A percentile compares a stretch with the other conserved stretches of the same genome.
phyloP scores from a whole-genome alignment of 2,113 vertebrate genomes.

The Potamarius usumacintae region DNA sequence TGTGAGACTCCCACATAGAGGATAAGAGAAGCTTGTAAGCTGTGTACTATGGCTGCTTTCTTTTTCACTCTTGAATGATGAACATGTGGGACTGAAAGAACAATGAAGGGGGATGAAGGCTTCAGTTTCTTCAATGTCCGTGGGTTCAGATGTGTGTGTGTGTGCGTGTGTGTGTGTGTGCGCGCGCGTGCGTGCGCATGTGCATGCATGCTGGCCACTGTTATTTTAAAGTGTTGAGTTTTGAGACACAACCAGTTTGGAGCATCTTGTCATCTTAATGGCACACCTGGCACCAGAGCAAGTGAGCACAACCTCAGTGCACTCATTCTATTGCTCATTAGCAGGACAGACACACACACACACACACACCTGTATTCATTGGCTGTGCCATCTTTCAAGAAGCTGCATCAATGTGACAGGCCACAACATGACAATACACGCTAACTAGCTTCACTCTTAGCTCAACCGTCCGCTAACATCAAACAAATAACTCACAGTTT shows the following conservation, averaged over 20 bases:
- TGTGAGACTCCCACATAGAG: neutral
- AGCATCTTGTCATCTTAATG: constrained; percentile 5
- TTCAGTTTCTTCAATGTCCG: neutral
- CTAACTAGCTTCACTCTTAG: too few species aligned
- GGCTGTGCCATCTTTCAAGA: too few species aligned
- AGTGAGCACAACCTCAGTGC: neutral
- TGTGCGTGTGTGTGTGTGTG: neutral
- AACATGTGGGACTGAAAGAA: neutral
- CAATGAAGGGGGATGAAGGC: neutral
- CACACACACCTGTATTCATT: neutral
- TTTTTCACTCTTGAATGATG: neutral
- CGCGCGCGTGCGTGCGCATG: neutral
- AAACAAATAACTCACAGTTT: too few species aligned
- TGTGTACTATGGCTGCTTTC: neutral
- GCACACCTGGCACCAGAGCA: constrained; percentile 14
- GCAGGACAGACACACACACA: neutral
- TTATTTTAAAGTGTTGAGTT: constrained; percentile 18
- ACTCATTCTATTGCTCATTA: neutral
- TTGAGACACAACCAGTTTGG: constrained; percentile 5
- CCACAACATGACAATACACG: too few species aligned
- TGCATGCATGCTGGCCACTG: neutral
- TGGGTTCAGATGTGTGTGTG: neutral
- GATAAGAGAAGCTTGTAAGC: neutral
- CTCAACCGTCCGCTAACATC: too few species aligned
- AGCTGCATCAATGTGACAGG: neutral